Evolutionary conservation across 1,140 invertebrate genomes (phyloP).

Genomic region (Eumeta japonica): DNA sequence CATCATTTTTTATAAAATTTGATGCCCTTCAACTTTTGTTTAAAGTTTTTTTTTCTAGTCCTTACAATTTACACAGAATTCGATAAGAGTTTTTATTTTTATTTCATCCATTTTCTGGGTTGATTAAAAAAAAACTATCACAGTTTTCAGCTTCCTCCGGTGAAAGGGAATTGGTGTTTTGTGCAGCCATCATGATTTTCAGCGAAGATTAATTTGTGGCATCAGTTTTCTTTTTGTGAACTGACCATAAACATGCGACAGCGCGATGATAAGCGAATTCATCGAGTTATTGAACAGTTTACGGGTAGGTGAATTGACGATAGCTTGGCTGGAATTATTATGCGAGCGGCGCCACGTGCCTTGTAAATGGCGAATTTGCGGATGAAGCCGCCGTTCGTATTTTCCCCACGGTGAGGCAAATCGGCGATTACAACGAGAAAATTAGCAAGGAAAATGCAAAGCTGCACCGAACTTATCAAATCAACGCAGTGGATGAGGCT

Average conservation of each 20-base stretch:
- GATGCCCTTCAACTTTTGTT: too few species aligned
- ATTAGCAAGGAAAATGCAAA: not conserved
- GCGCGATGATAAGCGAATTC: slow-evolving; percentile 1
- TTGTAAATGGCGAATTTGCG: slow-evolving; percentile 3
- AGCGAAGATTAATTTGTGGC: slow-evolving; percentile 1
- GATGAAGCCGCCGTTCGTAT: slow-evolving; percentile 5
- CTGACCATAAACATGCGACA: slow-evolving; percentile 3
- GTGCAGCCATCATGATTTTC: not conserved
- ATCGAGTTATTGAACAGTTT: slow-evolving; percentile 7
- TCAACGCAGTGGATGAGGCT: slow-evolving; percentile 4
- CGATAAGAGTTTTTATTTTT: too few species aligned
- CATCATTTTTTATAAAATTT: too few species aligned
- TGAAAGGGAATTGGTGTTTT: slow-evolving; percentile 5
- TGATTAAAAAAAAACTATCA: too few species aligned
- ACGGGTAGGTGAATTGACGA: slow-evolving; percentile 4
- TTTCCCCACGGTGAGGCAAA: slow-evolving; percentile 5
- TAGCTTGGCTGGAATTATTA: slow-evolving; percentile 5
- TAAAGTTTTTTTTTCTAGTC: too few species aligned
- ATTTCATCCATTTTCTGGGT: too few species aligned
- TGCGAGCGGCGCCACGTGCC: slow-evolving; percentile 5
- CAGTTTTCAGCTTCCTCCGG: slow-evolving; percentile 7
- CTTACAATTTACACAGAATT: too few species aligned
- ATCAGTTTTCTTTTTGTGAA: slow-evolving; percentile 5
- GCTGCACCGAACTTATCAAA: not conserved
- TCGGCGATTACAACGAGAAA: slow-evolving; percentile 6